A percentile compares a stretch with the other conserved stretches of the same genome.
Conservation (phyloP, 2,888 invertebrate species). For the Leucophenga montana region DNA sequence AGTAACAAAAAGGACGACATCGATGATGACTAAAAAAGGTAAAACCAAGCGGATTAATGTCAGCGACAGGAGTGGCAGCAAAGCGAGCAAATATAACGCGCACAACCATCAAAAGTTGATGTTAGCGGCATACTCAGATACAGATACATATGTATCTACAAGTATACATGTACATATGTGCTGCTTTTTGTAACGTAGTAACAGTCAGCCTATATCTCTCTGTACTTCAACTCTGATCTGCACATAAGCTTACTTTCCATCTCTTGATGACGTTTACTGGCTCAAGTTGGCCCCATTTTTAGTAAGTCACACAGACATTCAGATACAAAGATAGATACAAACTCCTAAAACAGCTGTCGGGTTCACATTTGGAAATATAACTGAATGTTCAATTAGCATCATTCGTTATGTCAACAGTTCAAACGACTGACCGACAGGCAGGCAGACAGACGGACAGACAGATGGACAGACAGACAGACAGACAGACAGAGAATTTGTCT, state of each 20-base stretch:
- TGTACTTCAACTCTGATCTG: neutral
- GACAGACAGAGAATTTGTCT: too few species aligned
- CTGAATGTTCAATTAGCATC: constrained; percentile 20
- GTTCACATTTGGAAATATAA: neutral
- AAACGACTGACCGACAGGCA: too few species aligned
- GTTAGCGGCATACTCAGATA: neutral
- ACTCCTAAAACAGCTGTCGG: neutral
- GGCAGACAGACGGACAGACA: too few species aligned
- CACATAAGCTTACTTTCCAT: neutral
- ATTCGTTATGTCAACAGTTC: constrained; percentile 15
- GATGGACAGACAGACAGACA: too few species aligned
- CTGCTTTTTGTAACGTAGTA: neutral
- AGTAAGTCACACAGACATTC: constrained; percentile 4
- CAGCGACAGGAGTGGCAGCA: constrained; percentile 7
- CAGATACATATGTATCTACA: too few species aligned
- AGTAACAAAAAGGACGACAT: neutral
- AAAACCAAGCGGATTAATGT: constrained; percentile 20
- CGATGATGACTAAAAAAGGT: too few species aligned
- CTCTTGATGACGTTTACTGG: neutral
- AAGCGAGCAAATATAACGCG: neutral
- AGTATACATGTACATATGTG: neutral
- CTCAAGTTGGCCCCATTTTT: constrained; percentile 7
- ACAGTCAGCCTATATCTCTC: neutral
- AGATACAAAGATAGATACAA: too few species aligned
- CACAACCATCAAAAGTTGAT: neutral